phyloP scores from a whole-genome alignment of 2,113 vertebrate species.

The Lophochroa leadbeateri region DNA sequence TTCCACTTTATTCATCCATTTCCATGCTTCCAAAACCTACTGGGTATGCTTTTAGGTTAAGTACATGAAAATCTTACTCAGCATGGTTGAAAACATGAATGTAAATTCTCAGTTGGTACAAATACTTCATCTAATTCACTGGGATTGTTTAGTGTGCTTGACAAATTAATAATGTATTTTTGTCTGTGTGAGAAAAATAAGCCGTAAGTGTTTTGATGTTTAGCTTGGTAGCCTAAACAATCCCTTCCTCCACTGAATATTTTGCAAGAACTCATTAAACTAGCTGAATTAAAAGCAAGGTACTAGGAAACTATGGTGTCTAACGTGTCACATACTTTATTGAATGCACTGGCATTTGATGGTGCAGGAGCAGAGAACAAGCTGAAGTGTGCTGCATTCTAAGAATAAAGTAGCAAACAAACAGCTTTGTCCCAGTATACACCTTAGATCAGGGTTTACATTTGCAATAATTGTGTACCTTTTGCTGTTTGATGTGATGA shows the following conservation, averaged over 20 bases:
- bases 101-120: not conserved
- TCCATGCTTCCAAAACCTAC: not conserved
- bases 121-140: not conserved
- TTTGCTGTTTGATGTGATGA: not conserved
- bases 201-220: not conserved
- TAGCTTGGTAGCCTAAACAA: not conserved
- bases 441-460: not conserved
- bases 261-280: not conserved
- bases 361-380: not conserved
- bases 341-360: not conserved
- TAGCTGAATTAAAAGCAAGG: not conserved
- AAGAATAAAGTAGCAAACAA: not conserved
- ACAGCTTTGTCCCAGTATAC: not conserved
- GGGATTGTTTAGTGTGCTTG: not conserved
- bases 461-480: not conserved
- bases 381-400: not conserved
- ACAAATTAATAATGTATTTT: not conserved
- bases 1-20: not conserved
- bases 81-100: not conserved
- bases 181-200: too few relatives aligned
- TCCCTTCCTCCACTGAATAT: not conserved
- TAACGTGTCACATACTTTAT: not conserved
- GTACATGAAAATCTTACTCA: not conserved
- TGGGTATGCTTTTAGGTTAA: not conserved
- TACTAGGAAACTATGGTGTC: not conserved